Evolutionary conservation across 2,797 vertebrate species (phyloP), one percentile per base, ranked within the genome.

Genomic region (Coregonus ussuriensis): DNA sequence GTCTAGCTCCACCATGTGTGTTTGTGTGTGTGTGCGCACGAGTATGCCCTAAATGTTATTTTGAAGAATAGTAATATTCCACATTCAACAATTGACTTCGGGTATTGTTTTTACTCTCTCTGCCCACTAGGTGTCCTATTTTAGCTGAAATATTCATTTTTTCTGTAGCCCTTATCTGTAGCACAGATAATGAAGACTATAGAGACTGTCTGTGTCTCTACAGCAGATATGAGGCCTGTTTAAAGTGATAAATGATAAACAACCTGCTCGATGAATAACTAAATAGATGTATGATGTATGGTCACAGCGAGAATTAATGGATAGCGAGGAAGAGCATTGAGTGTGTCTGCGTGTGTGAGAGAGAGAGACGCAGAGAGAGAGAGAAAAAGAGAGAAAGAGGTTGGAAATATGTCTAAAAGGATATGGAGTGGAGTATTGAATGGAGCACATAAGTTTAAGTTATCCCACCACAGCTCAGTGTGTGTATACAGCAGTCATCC

Each of bases 1-100:
- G 92, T 87, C 54, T 56, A n/a, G 54, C n/a, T n/a, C 54, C 54
- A n/a, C 3, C n/a, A n/a, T n/a, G 5, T 72, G 29, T 76, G 1
- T 63, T 0, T 56, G 47, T 25, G 33, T 33, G 51, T 33, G 75
- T 77, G 78, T 75, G 47, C 15, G 25, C 74, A 70, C 74, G 51
- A 75, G 59, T 47, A 21, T 33, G 11, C 41, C n/a, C 54, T n/a
- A 59, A 59, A n/a, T 59, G 0, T n/a, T 59, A 18, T 59, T 18
- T 18, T 56, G 53, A 15, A 56, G 54, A 59, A n/a, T 4, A 18
- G 14, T n/a, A 4, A 5, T 16, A 59, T n/a, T 59, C 54, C 5
- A 4, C 0, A 59, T n/a, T 71, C 41, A 11, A 71, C 69, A 71
- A 31, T 4, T 67, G n/a, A 0, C 69, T 52, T 37, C 52, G 69